A percentile compares a stretch with the other conserved stretches of the same genome.
Evolutionary conservation across 1,140 invertebrate species (phyloP).

Genomic region (Pygmarrhopalites habei): DNA sequence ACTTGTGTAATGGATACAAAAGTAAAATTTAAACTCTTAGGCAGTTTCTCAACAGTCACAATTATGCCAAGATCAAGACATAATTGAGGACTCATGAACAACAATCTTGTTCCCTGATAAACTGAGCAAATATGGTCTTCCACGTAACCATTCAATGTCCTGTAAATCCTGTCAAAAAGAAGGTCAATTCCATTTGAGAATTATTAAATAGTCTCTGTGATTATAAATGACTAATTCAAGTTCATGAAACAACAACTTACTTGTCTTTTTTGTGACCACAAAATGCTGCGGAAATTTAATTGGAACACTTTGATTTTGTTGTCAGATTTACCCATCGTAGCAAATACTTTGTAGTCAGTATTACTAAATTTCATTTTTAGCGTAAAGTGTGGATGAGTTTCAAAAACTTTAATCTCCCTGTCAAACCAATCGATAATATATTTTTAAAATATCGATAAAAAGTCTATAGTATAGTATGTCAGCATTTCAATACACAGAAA

Average conservation of each 20-base stretch:
- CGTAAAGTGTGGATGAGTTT: slow-evolving; percentile 11
- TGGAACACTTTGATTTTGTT: slow-evolving; percentile 22
- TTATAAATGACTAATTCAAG: too few relatives aligned
- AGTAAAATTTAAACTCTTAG: too few relatives aligned
- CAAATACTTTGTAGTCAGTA: slow-evolving; percentile 14
- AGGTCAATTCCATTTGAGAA: too few relatives aligned
- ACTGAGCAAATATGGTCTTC: slow-evolving; percentile 19
- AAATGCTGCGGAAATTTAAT: slow-evolving; percentile 3
- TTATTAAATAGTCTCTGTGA: too few relatives aligned
- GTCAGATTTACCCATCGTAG: slow-evolving; percentile 6
- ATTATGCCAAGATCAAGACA: background rate
- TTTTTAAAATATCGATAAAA: background rate
- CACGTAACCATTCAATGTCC: slow-evolving; percentile 23
- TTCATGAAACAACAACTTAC: slow-evolving; percentile 10
- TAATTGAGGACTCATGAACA: slow-evolving; percentile 9
- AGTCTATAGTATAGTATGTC: background rate
- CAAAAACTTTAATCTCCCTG: background rate
- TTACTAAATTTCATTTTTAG: slow-evolving; percentile 14
- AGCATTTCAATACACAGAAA: background rate
- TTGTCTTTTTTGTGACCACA: slow-evolving; percentile 15
- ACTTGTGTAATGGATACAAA: too few relatives aligned
- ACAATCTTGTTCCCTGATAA: slow-evolving; percentile 13
- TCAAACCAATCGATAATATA: background rate
- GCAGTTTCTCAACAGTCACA: too few relatives aligned
- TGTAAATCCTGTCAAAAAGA: slow-evolving; percentile 13